Evolutionary conservation across 2,113 vertebrate genomes (phyloP), one percentile per base, ranked within the genome.

Genomic region (Dolichallabes microphthalmus): DNA sequence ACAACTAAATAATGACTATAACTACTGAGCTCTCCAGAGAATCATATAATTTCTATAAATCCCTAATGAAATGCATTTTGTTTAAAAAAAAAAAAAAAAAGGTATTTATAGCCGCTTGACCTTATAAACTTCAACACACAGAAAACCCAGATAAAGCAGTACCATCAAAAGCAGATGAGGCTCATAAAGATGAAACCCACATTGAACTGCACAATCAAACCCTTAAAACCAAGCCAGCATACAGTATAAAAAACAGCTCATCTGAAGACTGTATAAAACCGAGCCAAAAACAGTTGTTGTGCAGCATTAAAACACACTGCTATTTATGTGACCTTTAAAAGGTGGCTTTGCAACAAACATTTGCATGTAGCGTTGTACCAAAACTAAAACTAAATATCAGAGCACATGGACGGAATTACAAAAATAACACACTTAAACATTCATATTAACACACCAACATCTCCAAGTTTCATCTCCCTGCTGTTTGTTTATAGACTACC

Each of bases 181-280:
- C n/a, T 30, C 7, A 69, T 69, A 66, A 30, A 30, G n/a, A 66
- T 27, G 35, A 19, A 35, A 35, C 17, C 6, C 3, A 15, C 30
- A 69, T 69, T 32, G 9, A 73, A 12, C 92, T 92, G 58, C 64
- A 88, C 83, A 61, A 87, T 79, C 80, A 89, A 92, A 93, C 90
- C 87, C 86, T 53, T 10, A 82, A 88, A 90, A 87, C 68, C 71
- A 76, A 61, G 32, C 74, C 12, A 85, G 86, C 90, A 91, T 88
- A 85, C n/a, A n/a, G n/a, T n/a, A n/a, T 45, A 14, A 32, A 20
- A 17, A 73, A 9, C 32, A 69, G 55, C 52, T 52, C 66, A 88
- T 64, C 87, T 88, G 69, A 83, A 45, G 32, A 11, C 32, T 39
- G 5, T n/a, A 73, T 22, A 39, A 69, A 69, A 17, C 64, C 30